These are phyloP conservation scores for Bimastos eiseni DNA, from an alignment of 2,888 invertebrate genomes.

Conservation along the genomic window DNA sequence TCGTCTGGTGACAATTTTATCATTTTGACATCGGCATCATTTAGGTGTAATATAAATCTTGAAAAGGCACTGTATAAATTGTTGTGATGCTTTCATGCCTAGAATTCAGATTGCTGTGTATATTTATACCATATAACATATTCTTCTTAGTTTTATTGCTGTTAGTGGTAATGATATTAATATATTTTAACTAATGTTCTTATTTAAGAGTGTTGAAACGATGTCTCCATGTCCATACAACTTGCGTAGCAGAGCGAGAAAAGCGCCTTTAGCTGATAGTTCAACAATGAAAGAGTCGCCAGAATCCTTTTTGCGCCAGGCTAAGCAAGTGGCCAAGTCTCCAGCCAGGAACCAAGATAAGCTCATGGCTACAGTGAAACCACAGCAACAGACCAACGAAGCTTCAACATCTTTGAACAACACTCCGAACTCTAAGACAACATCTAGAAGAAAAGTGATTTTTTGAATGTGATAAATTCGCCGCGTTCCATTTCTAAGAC, in stretches of 20 bases:
- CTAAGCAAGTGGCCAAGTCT: neutral
- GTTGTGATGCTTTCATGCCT: too few relatives aligned
- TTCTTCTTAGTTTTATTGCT: too few relatives aligned
- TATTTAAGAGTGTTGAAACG: neutral
- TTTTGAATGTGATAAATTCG: neutral
- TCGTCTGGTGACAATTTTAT: too few relatives aligned
- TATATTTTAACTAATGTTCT: neutral
- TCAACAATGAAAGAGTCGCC: neutral
- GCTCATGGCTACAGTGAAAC: neutral
- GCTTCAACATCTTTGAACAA: neutral
- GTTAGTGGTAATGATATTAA: neutral
- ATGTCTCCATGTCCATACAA: neutral
- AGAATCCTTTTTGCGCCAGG: neutral
- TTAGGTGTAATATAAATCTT: too few relatives aligned
- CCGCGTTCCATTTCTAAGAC: neutral
- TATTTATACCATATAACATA: too few relatives aligned
- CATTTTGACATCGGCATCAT: too few relatives aligned
- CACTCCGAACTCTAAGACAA: neutral
- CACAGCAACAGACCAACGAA: neutral
- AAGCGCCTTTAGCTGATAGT: neutral
- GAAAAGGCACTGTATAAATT: too few relatives aligned
- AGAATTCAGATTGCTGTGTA: too few relatives aligned
- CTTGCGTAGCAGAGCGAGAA: neutral
- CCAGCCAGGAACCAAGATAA: neutral
- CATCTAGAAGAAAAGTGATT: neutral